Evolutionary conservation across 2,113 vertebrate genomes (phyloP), one percentile per base, ranked within the genome.

Genomic region (Salvelinus namaycush): DNA sequence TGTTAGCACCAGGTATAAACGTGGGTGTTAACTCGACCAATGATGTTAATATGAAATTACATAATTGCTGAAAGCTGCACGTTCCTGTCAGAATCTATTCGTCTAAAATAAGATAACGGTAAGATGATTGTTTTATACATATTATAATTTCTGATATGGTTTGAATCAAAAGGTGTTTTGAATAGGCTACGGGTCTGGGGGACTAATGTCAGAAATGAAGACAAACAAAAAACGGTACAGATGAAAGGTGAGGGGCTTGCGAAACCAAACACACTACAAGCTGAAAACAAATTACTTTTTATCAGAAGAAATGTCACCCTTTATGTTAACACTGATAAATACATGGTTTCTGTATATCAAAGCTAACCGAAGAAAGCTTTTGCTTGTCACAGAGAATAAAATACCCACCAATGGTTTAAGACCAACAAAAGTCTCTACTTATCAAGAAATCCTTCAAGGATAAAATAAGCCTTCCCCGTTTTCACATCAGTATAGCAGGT

Each of bases 401-500:
- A 79, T 39, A 83, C 82, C 39, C 9, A 90, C 65, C 70, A 70
- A 84, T 71, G 78, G 49, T 54, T 86, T 86, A 88, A 90, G 84
- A 91, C 86, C 39, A 44, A 44, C 9, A 44, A 79, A 86, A 79
- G n/a, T 76, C 73, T 87, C 82, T 83, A 73, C 51, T 69, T 79
- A 9, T 44, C 81, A 77, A 84, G 27, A 80, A 83, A 73, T 89
- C 80, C 75, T 79, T 84, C 78, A 72, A 75, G 72, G 82, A 77
- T 72, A 80, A 85, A 67, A 81, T 65, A 79, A 79, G 76, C 76
- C 83, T 75, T 84, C 87, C 82, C 83, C 79, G 13, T 81, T 83
- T 90, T 91, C 90, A 91, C 90, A 89, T 91, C 87, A 91, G 88
- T 88, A 88, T 87, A 83, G 89, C 89, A 90, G 39, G 39, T 44